Evolutionary conservation across 2,888 invertebrate species (phyloP).

Genomic region (Ametastegia equiseti): DNA sequence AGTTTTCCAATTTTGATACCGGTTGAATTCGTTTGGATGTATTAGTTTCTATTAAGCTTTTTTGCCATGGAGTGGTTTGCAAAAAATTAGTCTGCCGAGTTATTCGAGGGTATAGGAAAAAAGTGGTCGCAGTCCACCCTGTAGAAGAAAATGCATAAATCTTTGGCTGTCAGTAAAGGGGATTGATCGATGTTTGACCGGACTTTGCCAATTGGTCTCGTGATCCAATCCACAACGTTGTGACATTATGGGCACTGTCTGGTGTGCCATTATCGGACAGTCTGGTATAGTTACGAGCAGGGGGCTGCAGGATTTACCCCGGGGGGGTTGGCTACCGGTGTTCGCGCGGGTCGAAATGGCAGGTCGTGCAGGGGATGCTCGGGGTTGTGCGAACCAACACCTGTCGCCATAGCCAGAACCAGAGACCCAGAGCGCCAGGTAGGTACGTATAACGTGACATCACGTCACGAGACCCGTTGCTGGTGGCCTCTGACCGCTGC

Average conservation of each 20-base stretch:
- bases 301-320: slow-evolving; percentile 57
- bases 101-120: no score
- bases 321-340: slow-evolving; percentile 42
- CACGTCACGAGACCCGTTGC: slow-evolving; percentile 64
- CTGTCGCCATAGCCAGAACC: slow-evolving; percentile 59
- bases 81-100: no score
- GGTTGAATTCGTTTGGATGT: no score
- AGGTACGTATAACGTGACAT: slow-evolving; percentile 64
- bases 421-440: no score
- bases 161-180: not conserved
- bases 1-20: no score
- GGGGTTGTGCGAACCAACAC: slow-evolving; percentile 61
- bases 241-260: slow-evolving; percentile 40
- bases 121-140: not conserved
- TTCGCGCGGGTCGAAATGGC: slow-evolving; percentile 49
- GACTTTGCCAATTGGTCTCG: slow-evolving; percentile 30
- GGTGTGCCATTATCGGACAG: slow-evolving; percentile 51
- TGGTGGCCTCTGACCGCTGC: slow-evolving; percentile 44
- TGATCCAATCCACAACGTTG: slow-evolving; percentile 12
- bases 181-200: slow-evolving; percentile 6
- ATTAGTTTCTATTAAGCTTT: no score
- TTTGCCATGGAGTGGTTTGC: no score
- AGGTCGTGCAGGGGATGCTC: slow-evolving; percentile 45
- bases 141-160: not conserved
- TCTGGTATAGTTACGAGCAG: slow-evolving; percentile 60